Evolutionary conservation across 2,113 vertebrate species (phyloP).

Genomic region (Anhinga anhinga): DNA sequence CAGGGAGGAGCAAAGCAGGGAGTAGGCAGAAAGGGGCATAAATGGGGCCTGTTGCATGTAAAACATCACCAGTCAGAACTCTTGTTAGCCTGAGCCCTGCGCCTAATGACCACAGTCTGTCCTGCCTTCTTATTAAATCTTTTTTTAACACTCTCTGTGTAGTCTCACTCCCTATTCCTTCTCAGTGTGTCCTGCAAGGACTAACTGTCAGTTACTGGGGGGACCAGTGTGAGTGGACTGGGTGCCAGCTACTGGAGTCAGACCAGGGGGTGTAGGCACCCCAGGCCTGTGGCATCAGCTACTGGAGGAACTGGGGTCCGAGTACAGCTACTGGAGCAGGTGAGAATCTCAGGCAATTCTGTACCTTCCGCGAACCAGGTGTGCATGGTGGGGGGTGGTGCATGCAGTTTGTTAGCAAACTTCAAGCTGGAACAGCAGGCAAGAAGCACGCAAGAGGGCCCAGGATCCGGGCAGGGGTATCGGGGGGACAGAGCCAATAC

Average conservation of each 20-base stretch:
- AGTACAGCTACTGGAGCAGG: not conserved
- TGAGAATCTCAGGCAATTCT: rapidly evolving
- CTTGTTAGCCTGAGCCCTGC: not conserved
- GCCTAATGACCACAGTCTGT: not conserved
- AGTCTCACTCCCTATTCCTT: not conserved
- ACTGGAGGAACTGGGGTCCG: too few relatives aligned
- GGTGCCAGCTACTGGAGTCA: not conserved
- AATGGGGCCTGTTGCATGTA: not conserved
- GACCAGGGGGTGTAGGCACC: not conserved
- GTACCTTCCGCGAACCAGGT: not conserved
- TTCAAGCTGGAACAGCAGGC: not conserved
- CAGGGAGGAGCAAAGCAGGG: not conserved
- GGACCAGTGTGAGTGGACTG: not conserved
- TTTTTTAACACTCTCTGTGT: not conserved
- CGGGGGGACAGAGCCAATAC: not conserved
- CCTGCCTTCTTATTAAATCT: not conserved
- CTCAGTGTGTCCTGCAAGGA: not conserved
- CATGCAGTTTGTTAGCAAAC: not conserved
- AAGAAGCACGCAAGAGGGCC: not conserved
- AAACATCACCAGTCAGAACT: not conserved
- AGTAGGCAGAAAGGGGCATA: not conserved
- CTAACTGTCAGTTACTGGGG: not conserved
- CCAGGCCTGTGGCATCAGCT: too few relatives aligned
- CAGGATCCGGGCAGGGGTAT: not conserved
- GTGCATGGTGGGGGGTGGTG: too few relatives aligned